phyloP scores from a whole-genome alignment of 2,888 invertebrate species.

The Prosopocoilus inquinatus region DNA sequence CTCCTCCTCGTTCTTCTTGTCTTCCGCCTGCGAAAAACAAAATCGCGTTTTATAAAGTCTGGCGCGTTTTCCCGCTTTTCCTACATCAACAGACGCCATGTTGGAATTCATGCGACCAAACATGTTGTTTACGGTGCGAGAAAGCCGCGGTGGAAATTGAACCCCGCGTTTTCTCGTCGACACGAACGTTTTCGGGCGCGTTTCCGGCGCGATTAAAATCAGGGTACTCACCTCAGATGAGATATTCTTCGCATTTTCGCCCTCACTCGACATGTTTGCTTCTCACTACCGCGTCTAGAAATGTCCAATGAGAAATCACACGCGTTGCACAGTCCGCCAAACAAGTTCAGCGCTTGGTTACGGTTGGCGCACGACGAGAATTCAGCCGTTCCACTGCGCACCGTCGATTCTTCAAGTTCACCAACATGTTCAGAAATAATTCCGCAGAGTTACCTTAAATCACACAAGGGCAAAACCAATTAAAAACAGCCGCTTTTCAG shows the following conservation, averaged over 20 bases:
- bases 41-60: constrained; percentile 11
- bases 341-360: constrained; percentile 3
- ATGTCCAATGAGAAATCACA: constrained; percentile 48
- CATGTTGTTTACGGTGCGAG: constrained; percentile 37
- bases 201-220: constrained; percentile 1
- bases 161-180: too few relatives aligned
- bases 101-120: constrained; percentile 43
- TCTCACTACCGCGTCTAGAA: constrained; percentile 48
- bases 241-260: constrained; percentile 49
- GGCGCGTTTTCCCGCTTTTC: constrained; percentile 50
- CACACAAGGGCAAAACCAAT: too few relatives aligned
- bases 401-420: too few relatives aligned
- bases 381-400: too few relatives aligned
- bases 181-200: too few relatives aligned
- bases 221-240: constrained; percentile 44
- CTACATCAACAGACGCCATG: constrained; percentile 50
- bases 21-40: constrained; percentile 11
- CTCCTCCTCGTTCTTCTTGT: constrained; percentile 9
- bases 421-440: too few relatives aligned
- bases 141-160: background rate
- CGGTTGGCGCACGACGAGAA: too few relatives aligned
- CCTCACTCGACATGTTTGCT: constrained; percentile 50
- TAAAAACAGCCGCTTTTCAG: too few relatives aligned
- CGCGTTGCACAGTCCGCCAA: constrained; percentile 41
- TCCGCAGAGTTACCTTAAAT: too few relatives aligned